phyloP scores from a whole-genome alignment of 2,888 invertebrate species.

The Hyposoter didymator region DNA sequence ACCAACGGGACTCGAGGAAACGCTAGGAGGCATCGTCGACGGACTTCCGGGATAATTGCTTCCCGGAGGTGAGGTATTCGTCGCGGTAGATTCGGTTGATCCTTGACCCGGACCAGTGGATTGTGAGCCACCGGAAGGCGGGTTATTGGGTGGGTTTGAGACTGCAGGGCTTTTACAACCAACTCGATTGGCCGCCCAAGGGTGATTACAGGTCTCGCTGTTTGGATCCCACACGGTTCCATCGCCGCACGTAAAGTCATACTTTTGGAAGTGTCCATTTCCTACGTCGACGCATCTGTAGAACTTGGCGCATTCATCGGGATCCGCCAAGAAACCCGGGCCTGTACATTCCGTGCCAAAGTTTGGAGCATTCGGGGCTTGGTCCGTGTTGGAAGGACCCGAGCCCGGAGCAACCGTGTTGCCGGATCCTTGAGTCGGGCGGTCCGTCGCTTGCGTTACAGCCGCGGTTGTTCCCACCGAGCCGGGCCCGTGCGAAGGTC shows the following conservation, averaged over 20 bases:
- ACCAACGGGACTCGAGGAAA: slow-evolving; percentile 85
- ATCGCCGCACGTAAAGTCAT: slow-evolving; percentile 86
- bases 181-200: slow-evolving; percentile 80
- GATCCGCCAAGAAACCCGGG: slow-evolving; percentile 84
- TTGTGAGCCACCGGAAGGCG: slow-evolving; percentile 19
- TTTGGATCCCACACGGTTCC: slow-evolving; percentile 87
- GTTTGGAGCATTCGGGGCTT: slow-evolving; percentile 68
- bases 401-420: slow-evolving; percentile 34
- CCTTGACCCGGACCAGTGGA: slow-evolving; percentile 5
- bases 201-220: slow-evolving; percentile 86
- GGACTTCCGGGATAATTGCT: background rate
- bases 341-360: slow-evolving; percentile 76
- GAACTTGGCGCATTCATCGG: slow-evolving; percentile 82
- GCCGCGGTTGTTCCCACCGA: slow-evolving; percentile 45
- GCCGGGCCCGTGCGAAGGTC: slow-evolving; percentile 29
- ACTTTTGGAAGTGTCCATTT: slow-evolving; percentile 83
- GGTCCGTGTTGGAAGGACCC: slow-evolving; percentile 74
- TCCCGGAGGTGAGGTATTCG: background rate
- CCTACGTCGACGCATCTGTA: slow-evolving; percentile 84
- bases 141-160: slow-evolving; percentile 53
- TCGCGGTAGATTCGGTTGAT: background rate
- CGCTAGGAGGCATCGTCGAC: slow-evolving; percentile 60
- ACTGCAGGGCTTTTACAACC: slow-evolving; percentile 55
- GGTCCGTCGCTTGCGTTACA: slow-evolving; percentile 14
- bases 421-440: slow-evolving; percentile 67